Percentiles rank a stretch among this genome's conserved stretches.
phyloP scores from a whole-genome alignment of 2,113 vertebrate genomes.

The Sterrhoptilus dennistouni region DNA sequence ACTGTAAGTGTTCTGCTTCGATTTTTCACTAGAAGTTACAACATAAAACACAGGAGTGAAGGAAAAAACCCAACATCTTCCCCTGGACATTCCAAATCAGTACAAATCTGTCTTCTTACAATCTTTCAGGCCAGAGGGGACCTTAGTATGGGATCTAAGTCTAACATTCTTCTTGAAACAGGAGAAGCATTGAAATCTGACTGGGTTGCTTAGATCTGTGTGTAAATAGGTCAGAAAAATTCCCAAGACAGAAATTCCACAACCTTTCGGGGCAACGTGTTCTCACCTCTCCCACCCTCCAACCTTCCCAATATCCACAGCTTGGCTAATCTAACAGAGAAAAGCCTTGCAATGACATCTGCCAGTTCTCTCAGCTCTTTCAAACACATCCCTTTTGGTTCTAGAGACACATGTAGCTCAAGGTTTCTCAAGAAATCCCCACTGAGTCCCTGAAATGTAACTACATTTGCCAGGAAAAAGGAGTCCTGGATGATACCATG shows the following conservation, averaged over 20 bases:
- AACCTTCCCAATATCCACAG: background rate
- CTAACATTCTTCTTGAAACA: background rate
- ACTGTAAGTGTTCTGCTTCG: background rate
- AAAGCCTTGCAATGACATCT: background rate
- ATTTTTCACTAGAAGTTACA: background rate
- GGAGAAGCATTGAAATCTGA: background rate
- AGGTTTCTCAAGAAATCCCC: background rate
- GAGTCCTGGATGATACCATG: background rate
- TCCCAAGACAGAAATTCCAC: background rate
- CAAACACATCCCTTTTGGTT: background rate
- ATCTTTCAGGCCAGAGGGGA: background rate
- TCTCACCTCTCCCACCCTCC: background rate
- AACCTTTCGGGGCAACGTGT: accelerated
- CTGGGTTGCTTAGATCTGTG: background rate
- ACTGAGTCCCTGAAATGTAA: background rate
- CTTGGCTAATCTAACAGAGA: background rate
- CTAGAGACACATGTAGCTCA: background rate
- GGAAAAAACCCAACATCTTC: background rate
- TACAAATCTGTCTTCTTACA: background rate
- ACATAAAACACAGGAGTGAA: background rate
- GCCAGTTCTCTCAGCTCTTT: background rate
- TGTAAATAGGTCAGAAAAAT: background rate
- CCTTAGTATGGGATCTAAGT: background rate
- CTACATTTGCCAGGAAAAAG: background rate
- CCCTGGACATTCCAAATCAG: background rate